Base-by-base conservation (phyloP, 2,113 vertebrate species). In the Probosciger aterrimus region DNA sequence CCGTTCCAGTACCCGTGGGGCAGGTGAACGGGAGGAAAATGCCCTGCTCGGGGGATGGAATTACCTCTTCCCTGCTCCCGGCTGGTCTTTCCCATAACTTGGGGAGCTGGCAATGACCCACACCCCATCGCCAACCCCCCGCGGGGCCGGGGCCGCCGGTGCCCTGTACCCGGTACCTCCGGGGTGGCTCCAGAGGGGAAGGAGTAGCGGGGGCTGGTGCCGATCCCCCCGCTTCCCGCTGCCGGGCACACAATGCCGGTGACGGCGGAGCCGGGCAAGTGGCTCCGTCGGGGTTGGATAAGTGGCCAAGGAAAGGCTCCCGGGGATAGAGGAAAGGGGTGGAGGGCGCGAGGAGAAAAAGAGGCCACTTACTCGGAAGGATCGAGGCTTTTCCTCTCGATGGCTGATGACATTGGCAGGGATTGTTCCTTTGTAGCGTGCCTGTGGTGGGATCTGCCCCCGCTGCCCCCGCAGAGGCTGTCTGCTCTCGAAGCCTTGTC, bases 311-410 rank as follows among this genome's bases (percentile, higher is more conserved):
- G 59, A 12, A 23, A 76, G 80, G 49, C 44, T 17, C 1, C 1
- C 33, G 62, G 46, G 33, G 64, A 73, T 39, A 31, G 41, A 15
- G 20, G 30, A 11, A 15, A 31, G 18, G 46, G n/a, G 27, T 20
- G n/a, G 20, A 16, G 10, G 62, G 28, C 11, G 18, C 8, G 9
- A 11, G 17, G 5, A 25, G n/a, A 4, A n/a, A 41, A 75, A 84
- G 46, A 44, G 44, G 79, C 50, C 92, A 99, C 99, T 99, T 97
- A 99, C 99, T 99, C 99, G 52, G 98, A 99, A 65, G 99, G 97
- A 94, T 99, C 99, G 98, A 99, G 95, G 81, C 98, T 99, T 97
- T 99, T 99, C 96, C 99, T 99, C 96, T 99, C 99, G 97, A 99
- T 99, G 90, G 99, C 98, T 76, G 99, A 99, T 97, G 99, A 97